These are phyloP conservation scores for Eilema depressum DNA, from an alignment of 2,888 invertebrate species.

Conservation along the genomic window DNA sequence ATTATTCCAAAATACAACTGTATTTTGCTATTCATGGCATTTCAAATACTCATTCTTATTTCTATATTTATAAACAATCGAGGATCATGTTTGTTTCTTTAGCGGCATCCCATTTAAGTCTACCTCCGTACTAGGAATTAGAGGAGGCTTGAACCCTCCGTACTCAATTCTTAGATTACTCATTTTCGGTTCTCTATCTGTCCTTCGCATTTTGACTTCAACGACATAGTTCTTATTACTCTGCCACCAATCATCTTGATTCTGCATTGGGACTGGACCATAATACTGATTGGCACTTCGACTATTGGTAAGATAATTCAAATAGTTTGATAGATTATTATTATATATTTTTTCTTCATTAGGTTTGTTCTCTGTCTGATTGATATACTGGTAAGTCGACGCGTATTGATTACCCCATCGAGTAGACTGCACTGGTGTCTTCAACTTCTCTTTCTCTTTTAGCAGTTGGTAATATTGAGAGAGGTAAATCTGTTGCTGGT, in stretches of 20 bases:
- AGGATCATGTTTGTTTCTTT: slow-evolving; percentile 62
- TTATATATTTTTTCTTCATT: slow-evolving; percentile 30
- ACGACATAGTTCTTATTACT: slow-evolving; percentile 58
- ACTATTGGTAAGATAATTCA: slow-evolving; percentile 58
- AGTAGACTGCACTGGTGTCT: slow-evolving; percentile 54
- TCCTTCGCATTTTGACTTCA: slow-evolving; percentile 81
- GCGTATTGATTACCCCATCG: slow-evolving; percentile 78
- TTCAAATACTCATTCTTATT: background rate
- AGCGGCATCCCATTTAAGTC: slow-evolving; percentile 91
- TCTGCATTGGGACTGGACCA: slow-evolving; percentile 34
- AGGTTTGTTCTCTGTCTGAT: slow-evolving; percentile 50
- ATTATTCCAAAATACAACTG: slow-evolving; percentile 1
- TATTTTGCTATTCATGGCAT: slow-evolving; percentile 22
- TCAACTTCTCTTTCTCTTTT: slow-evolving; percentile 42
- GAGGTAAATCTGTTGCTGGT: slow-evolving; percentile 36
- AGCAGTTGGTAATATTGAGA: slow-evolving; percentile 48
- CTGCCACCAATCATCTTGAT: slow-evolving; percentile 44
- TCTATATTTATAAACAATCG: background rate
- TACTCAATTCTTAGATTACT: slow-evolving; percentile 90
- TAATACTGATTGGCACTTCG: slow-evolving; percentile 65
- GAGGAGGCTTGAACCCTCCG: slow-evolving; percentile 93
- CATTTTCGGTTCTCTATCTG: slow-evolving; percentile 85
- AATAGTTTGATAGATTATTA: slow-evolving; percentile 52
- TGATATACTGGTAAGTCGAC: slow-evolving; percentile 72
- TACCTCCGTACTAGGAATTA: slow-evolving; percentile 93